A percentile compares a stretch with the other conserved stretches of the same genome.
Conservation (phyloP, 2,113 vertebrate genomes). For the Pteruthius melanotis region DNA sequence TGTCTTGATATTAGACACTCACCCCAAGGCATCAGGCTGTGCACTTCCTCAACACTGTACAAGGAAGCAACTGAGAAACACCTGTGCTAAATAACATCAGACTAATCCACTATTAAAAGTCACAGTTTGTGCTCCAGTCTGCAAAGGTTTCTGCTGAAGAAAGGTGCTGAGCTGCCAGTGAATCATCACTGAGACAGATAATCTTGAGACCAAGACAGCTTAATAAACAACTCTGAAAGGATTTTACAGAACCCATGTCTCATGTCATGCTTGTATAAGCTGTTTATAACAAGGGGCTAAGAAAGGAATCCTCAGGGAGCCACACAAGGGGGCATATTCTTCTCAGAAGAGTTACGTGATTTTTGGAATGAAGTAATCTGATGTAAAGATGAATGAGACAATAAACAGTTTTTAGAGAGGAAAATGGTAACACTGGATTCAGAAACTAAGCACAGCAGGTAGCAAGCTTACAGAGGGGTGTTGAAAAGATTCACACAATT, state of each 20-base stretch:
- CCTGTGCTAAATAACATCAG: not conserved
- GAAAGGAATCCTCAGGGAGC: not conserved
- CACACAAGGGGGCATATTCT: not conserved
- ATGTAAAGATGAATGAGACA: conserved; percentile 3
- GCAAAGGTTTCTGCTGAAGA: not conserved
- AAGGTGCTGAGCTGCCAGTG: not conserved
- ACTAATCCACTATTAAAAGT: not conserved
- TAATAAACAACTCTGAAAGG: conserved; percentile 35
- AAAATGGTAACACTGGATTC: not conserved
- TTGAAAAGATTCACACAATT: not conserved
- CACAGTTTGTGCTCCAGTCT: not conserved
- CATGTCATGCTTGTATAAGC: not conserved
- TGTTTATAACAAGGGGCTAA: conserved; percentile 8
- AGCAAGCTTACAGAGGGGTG: not conserved
- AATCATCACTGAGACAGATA: conserved; percentile 8
- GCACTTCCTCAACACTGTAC: not conserved
- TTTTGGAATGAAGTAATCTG: conserved; percentile 33
- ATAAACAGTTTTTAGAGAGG: conserved; percentile 27
- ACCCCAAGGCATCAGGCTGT: not conserved
- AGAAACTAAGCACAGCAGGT: conserved; percentile 42
- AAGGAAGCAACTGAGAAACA: not conserved
- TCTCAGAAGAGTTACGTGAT: not conserved
- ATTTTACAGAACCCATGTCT: not conserved
- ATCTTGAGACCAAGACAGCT: conserved; percentile 13
- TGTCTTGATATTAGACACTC: not conserved